phyloP scores from a whole-genome alignment of 2,797 vertebrate genomes.

The Syncerus caffer region DNA sequence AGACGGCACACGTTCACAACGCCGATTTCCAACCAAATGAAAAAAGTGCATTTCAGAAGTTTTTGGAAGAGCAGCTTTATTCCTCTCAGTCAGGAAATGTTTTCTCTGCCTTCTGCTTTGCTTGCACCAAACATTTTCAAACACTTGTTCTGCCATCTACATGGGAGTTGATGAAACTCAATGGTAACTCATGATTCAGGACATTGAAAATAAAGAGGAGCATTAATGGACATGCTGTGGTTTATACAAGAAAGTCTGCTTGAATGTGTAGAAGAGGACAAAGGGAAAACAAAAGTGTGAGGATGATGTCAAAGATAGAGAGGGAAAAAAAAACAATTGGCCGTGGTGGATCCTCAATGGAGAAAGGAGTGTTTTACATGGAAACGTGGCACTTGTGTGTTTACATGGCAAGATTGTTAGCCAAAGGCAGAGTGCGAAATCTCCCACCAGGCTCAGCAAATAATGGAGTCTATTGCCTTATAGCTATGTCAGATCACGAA shows the following conservation, averaged over 20 bases:
- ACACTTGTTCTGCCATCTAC: conserved; percentile 57
- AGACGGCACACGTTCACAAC: conserved; percentile 55
- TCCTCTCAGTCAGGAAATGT: conserved; percentile 55
- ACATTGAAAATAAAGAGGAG: not conserved
- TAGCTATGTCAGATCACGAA: conserved; percentile 89
- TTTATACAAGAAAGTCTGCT: not conserved
- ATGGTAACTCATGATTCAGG: not conserved
- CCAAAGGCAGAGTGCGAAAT: conserved; percentile 84
- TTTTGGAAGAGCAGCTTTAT: conserved; percentile 60
- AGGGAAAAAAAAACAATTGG: conserved; percentile 79
- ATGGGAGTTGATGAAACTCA: conserved; percentile 25
- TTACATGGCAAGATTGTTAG: conserved; percentile 83
- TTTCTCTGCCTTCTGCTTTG: conserved; percentile 49
- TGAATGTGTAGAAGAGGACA: conserved; percentile 37
- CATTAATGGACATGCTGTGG: not conserved
- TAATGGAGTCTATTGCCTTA: conserved; percentile 86
- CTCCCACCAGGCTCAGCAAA: conserved; percentile 87
- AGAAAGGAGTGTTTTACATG: conserved; percentile 79
- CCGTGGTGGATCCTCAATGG: conserved; percentile 81
- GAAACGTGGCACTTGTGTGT: conserved; percentile 80
- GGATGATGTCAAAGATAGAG: conserved; percentile 60
- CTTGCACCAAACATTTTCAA: conserved; percentile 38
- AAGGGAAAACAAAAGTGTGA: not conserved
- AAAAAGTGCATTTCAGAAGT: conserved; percentile 68
- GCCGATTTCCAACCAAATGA: conserved; percentile 59